Conservation (phyloP, 1,140 invertebrate species). For the Lucilia sericata region DNA sequence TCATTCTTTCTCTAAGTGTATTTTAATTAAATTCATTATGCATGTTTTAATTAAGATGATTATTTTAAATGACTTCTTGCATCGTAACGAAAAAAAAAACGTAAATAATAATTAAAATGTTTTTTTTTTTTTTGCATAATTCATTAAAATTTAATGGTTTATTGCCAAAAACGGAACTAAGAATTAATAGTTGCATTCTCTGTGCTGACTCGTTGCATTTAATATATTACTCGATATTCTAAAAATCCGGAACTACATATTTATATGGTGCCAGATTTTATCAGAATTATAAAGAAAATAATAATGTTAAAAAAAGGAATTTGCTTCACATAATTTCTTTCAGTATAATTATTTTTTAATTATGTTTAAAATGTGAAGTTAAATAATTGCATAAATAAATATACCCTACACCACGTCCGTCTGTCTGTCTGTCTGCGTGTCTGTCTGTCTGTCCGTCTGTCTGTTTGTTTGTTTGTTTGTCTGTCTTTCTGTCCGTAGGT, state of each 20-base stretch:
- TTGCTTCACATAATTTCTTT: too few species aligned
- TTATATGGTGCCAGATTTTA: neutral
- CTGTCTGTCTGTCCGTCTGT: too few species aligned
- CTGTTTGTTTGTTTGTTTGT: too few species aligned
- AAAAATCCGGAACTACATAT: conserved; percentile 9
- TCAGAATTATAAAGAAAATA: too few species aligned
- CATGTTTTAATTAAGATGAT: conserved; percentile 27
- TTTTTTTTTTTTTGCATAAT: neutral
- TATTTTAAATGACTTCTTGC: conserved; percentile 2
- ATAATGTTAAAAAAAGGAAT: too few species aligned
- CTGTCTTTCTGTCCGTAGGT: too few species aligned
- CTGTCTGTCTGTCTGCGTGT: too few species aligned
- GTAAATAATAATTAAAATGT: conserved; percentile 14
- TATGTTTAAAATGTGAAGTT: too few species aligned
- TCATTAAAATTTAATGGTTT: neutral
- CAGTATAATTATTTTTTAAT: too few species aligned
- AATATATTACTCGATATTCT: neutral
- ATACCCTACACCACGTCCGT: too few species aligned
- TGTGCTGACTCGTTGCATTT: neutral
- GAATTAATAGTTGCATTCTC: too few species aligned
- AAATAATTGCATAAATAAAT: too few species aligned
- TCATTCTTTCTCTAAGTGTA: conserved; percentile 5
- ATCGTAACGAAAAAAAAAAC: neutral
- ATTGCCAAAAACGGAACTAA: neutral
- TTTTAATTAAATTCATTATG: conserved; percentile 18